Evolutionary conservation across 2,888 invertebrate species (phyloP).

Genomic region (Parasteatoda lunata): DNA sequence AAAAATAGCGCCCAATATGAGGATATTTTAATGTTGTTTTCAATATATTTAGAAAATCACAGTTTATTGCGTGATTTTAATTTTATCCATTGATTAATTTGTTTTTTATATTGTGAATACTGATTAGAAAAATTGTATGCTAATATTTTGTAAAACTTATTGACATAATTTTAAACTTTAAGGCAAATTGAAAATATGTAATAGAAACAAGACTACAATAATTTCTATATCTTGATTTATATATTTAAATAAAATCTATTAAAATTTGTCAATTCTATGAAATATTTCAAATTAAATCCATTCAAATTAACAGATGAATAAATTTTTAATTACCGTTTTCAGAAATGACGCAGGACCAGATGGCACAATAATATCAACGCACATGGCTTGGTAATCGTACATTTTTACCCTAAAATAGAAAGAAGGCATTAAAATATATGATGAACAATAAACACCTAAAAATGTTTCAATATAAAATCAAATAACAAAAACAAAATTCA

Average conservation of each 20-base stretch:
- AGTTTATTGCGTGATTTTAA: too few species aligned
- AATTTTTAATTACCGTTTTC: constrained; percentile 63
- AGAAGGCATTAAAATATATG: not conserved
- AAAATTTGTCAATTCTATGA: not conserved
- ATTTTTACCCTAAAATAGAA: constrained; percentile 81
- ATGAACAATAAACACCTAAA: not conserved
- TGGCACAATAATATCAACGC: constrained; percentile 79
- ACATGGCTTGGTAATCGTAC: constrained; percentile 91
- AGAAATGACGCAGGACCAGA: constrained; percentile 69
- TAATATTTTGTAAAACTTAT: not conserved
- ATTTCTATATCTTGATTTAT: not conserved
- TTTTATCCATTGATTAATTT: too few species aligned
- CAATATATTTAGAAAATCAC: too few species aligned
- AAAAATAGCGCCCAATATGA: too few species aligned
- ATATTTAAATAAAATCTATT: not conserved
- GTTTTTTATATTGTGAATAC: too few species aligned
- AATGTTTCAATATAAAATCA: too few species aligned
- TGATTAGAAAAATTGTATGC: too few species aligned
- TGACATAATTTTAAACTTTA: not conserved
- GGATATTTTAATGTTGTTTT: too few species aligned
- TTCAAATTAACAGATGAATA: not conserved
- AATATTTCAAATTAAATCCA: not conserved
- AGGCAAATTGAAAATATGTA: not conserved
- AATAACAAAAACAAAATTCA: not conserved
- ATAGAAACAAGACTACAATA: not conserved